Conservation (phyloP, 2,888 invertebrate species). For the Lasioglossum oenotherae region DNA sequence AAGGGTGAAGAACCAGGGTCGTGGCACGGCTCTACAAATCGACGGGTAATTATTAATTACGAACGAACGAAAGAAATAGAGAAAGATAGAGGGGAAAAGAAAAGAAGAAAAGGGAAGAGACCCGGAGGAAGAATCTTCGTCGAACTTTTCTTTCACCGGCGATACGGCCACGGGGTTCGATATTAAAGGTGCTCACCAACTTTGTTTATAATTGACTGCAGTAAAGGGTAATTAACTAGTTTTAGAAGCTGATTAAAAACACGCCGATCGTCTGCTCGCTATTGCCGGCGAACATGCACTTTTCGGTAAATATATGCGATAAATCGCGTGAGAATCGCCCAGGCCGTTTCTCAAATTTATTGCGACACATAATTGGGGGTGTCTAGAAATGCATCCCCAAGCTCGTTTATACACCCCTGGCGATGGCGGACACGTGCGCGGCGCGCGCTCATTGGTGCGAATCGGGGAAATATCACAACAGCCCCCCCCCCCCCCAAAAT, state of each 20-base stretch:
- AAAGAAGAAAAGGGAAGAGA: not conserved
- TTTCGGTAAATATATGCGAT: not conserved
- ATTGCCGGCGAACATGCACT: slow-evolving; percentile 7
- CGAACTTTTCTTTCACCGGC: not conserved
- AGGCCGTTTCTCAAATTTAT: slow-evolving; percentile 42
- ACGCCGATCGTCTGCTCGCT: slow-evolving; percentile 13
- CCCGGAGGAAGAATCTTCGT: not conserved
- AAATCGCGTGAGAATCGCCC: slow-evolving; percentile 37
- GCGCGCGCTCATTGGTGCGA: slow-evolving; percentile 14
- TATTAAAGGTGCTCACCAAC: slow-evolving; percentile 12
- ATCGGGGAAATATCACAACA: slow-evolving; percentile 7
- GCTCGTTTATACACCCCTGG: slow-evolving; percentile 23
- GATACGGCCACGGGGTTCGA: not conserved
- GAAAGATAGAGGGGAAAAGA: not conserved
- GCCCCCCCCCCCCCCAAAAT: not conserved
- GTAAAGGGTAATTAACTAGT: slow-evolving; percentile 20
- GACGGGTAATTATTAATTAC: slow-evolving; percentile 25
- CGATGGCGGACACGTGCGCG: slow-evolving; percentile 25
- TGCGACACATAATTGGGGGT: slow-evolving; percentile 26
- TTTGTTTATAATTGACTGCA: not conserved
- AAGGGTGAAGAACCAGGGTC: not conserved
- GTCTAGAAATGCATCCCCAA: slow-evolving; percentile 22
- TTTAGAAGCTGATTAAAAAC: slow-evolving; percentile 17
- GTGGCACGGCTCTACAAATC: slow-evolving; percentile 21
- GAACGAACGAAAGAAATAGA: not conserved